phyloP scores from a whole-genome alignment of 1,140 invertebrate species.

The Orchestia grillus region DNA sequence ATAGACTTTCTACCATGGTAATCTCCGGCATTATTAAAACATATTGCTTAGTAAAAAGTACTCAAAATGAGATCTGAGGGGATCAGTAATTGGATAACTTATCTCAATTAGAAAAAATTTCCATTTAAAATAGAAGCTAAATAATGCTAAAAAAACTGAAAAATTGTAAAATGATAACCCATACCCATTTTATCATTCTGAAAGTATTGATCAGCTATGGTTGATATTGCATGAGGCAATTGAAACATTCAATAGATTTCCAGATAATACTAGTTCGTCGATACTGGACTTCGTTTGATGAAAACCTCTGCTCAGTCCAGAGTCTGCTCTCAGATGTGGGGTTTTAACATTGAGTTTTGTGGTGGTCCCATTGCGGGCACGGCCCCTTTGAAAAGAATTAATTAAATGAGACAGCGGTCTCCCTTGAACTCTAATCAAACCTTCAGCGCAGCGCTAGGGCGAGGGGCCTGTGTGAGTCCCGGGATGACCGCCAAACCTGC shows the following conservation, averaged over 20 bases:
- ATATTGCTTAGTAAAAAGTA: too few species aligned
- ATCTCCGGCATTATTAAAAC: too few species aligned
- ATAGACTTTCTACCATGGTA: too few species aligned
- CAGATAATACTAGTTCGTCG: neutral
- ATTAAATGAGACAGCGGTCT: neutral
- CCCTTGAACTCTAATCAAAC: constrained; percentile 7
- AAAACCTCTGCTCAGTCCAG: neutral
- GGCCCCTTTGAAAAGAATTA: neutral
- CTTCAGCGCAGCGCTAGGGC: neutral
- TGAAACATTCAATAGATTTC: neutral
- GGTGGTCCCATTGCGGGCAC: neutral
- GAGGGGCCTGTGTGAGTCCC: neutral
- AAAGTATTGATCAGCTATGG: neutral
- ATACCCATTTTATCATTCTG: neutral
- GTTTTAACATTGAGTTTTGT: neutral
- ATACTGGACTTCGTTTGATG: neutral
- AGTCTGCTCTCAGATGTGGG: neutral
- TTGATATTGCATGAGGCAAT: neutral
- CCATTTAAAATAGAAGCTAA: too few species aligned
- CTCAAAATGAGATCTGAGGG: too few species aligned
- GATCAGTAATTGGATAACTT: too few species aligned
- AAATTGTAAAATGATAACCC: too few species aligned
- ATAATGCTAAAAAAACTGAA: too few species aligned
- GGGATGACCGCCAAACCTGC: neutral
- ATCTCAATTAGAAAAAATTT: too few species aligned